Base-by-base conservation (phyloP, 2,888 invertebrate genomes). In the Drosophila tripunctata region DNA sequence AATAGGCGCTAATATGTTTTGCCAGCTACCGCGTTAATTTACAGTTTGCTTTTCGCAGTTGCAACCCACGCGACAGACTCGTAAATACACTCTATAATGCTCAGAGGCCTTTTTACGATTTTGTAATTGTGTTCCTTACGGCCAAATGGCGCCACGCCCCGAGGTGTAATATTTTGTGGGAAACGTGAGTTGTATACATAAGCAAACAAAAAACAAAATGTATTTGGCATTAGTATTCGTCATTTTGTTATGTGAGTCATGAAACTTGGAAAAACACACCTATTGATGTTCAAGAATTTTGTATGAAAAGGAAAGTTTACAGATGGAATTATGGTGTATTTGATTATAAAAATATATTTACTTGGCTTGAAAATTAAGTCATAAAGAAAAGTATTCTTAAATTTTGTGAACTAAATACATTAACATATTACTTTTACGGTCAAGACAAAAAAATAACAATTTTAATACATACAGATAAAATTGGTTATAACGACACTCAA, bases 1-100 rank as follows among this genome's bases (percentile, higher is more conserved):
- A 87, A 81, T 78, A 87, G 87, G 71, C 79, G 85, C 43, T 84
- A 81, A 82, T 82, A 75, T 56, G 67, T 63, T 65, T 67, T 35
- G 33, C 54, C 71, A 61, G 68, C 60, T 55, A 57, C 58, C 41
- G 75, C 61, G 83, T 60, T 64, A 62, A 79, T 74, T 86, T 70
- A 80, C 74, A 66, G 67, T 64, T 83, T 69, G 57, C 65, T 63
- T 67, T 64, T 67, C 45, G 40, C 76, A 71, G 57, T 27, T 27
- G 47, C 79, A 36, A 40, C 87, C 75, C 81, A 84, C 81, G 81
- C 81, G 81, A 65, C 65, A 17, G 41, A 54, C 70, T 86, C 81
- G 72, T 71, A 80, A 72, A 80, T 67, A 61, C n/a, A n/a, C n/a
- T n/a, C n/a, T n/a, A n/a, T 22, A 67, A 50, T 47, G 55, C 63